Evolutionary conservation across 2,888 invertebrate species (phyloP).

Genomic region (Erynnis tages): DNA sequence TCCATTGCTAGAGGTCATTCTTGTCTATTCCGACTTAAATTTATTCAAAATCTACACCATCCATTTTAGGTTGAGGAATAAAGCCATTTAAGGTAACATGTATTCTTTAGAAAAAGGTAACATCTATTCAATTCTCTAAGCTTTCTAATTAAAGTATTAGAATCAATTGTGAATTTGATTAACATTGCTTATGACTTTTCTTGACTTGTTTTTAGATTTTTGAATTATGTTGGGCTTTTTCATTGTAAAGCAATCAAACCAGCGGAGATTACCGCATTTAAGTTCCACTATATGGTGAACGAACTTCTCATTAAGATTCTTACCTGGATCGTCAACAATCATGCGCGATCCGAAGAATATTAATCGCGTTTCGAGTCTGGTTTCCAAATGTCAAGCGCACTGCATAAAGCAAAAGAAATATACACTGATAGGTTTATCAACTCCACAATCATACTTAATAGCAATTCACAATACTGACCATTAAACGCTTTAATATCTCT

Average conservation of each 20-base stretch:
- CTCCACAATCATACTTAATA: no score
- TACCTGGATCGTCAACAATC: conserved; percentile 29
- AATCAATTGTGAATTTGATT: no score
- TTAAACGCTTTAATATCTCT: no score
- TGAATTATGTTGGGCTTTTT: no score
- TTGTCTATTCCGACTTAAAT: conserved; percentile 4
- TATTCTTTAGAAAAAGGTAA: no score
- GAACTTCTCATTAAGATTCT: conserved; percentile 33
- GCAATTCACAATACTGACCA: no score
- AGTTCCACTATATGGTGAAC: conserved; percentile 14
- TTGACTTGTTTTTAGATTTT: no score
- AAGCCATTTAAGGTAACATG: background rate
- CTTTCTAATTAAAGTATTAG: no score
- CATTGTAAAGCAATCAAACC: no score
- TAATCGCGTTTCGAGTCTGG: conserved; percentile 39
- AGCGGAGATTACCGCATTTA: background rate
- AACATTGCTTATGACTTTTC: no score
- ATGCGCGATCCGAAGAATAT: conserved; percentile 36
- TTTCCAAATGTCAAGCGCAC: conserved; percentile 44
- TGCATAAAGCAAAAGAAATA: conserved; percentile 21
- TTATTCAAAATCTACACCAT: background rate
- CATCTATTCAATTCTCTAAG: no score
- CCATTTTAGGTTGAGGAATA: background rate
- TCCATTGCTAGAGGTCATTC: conserved; percentile 1
- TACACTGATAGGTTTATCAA: background rate